These are phyloP conservation scores for Sciurus niger DNA, from an alignment of 2,113 vertebrate species.

Conservation along the genomic window DNA sequence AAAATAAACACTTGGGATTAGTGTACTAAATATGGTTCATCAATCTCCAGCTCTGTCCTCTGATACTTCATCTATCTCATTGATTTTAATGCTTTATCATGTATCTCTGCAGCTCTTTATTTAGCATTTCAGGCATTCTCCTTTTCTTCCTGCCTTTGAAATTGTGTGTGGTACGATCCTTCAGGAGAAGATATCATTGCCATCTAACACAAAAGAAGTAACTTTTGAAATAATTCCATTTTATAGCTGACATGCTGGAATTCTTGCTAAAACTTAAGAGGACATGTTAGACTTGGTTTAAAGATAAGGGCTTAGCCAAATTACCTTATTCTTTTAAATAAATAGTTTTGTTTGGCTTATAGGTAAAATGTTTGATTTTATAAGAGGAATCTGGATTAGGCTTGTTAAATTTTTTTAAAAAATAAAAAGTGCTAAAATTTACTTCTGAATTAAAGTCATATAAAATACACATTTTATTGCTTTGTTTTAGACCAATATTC, in stretches of 20 bases:
- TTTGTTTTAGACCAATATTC: constrained; percentile 13
- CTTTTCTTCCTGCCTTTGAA: constrained; percentile 91
- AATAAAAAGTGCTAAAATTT: constrained; percentile 10
- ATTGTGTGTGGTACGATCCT: constrained; percentile 85
- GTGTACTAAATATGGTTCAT: constrained; percentile 89
- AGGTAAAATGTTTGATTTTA: constrained; percentile 55
- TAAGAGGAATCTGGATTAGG: background rate
- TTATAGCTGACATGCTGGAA: background rate
- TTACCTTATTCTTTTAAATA: constrained; percentile 54
- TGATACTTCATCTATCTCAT: constrained; percentile 90
- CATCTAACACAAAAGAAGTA: constrained; percentile 81
- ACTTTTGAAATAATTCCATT: constrained; percentile 65
- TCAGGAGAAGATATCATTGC: too few species aligned
- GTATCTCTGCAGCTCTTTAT: constrained; percentile 89
- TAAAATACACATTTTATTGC: too few species aligned
- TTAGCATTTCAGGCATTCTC: constrained; percentile 89
- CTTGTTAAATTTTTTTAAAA: constrained; percentile 16
- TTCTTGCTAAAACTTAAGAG: constrained; percentile 28
- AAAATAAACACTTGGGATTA: constrained; percentile 91
- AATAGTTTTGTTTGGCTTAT: constrained; percentile 29
- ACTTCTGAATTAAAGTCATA: too few species aligned
- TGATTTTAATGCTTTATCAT: constrained; percentile 89
- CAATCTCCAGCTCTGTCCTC: constrained; percentile 83
- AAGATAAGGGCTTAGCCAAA: constrained; percentile 45
- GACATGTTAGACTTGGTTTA: constrained; percentile 13